These are phyloP conservation scores for Ceratosolen fusciceps DNA, from an alignment of 1,140 invertebrate genomes.

Conservation along the genomic window DNA sequence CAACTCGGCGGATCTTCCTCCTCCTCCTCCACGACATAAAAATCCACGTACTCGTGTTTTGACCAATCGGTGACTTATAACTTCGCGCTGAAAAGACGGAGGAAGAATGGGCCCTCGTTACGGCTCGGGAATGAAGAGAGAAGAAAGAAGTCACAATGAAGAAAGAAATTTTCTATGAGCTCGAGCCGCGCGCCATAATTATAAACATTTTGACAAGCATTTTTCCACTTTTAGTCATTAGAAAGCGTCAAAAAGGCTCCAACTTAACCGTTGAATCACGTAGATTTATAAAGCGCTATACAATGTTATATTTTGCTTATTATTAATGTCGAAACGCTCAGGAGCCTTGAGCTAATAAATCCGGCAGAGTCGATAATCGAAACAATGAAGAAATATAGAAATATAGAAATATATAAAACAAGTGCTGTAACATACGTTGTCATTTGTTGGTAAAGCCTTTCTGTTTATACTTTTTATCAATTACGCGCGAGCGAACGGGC, in stretches of 20 bases:
- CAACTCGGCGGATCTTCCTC: not conserved
- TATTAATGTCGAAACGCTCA: no score
- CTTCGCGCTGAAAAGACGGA: not conserved
- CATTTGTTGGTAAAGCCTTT: no score
- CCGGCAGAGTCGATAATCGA: no score
- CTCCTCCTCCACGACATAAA: not conserved
- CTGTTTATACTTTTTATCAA: no score
- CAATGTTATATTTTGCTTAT: no score
- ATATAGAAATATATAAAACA: no score
- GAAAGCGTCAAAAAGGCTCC: not conserved
- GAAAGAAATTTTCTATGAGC: not conserved
- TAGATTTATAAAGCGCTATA: no score
- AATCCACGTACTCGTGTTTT: not conserved
- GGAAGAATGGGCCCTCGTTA: not conserved
- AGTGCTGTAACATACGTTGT: no score
- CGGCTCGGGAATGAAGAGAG: not conserved
- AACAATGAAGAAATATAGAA: no score
- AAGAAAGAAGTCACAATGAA: not conserved
- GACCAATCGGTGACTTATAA: not conserved
- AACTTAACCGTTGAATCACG: no score
- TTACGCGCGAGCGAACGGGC: no score
- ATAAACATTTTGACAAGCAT: not conserved
- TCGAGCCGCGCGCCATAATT: not conserved
- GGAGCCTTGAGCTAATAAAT: no score
- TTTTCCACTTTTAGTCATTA: not conserved